Conservation (phyloP, 2,888 invertebrate genomes). For the Diplolepis rosae region DNA sequence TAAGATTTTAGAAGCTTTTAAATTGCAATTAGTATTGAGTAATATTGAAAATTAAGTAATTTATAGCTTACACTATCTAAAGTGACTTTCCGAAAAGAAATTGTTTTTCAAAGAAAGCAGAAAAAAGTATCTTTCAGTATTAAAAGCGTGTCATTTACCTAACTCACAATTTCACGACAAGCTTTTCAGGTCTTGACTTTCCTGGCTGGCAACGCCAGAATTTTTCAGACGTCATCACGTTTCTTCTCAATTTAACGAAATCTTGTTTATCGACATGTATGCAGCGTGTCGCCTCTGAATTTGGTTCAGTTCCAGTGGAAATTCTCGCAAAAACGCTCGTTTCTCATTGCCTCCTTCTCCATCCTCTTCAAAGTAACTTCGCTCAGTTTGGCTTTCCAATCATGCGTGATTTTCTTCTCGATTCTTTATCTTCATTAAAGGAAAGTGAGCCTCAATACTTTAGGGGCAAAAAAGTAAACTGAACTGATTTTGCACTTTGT, state of each 20-base stretch:
- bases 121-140: not conserved
- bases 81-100: not conserved
- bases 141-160: not conserved
- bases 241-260: slow-evolving; percentile 25
- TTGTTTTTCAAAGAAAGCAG: not conserved
- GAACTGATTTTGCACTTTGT: not conserved
- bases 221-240: not conserved
- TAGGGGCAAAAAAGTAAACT: too few species aligned
- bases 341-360: slow-evolving; percentile 36
- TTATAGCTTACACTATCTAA: too few species aligned
- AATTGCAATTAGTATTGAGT: too few species aligned
- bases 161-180: not conserved
- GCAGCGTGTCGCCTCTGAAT: slow-evolving; percentile 28
- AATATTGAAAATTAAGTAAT: too few species aligned
- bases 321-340: slow-evolving; percentile 27
- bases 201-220: slow-evolving; percentile 18
- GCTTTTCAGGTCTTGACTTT: slow-evolving; percentile 21
- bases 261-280: slow-evolving; percentile 28
- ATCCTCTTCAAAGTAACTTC: slow-evolving; percentile 9
- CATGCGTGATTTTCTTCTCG: not conserved
- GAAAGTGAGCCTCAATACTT: not conserved
- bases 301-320: slow-evolving; percentile 47
- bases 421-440: too few species aligned
- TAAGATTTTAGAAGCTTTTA: too few species aligned
- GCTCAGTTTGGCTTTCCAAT: not conserved